phyloP scores from a whole-genome alignment of 2,888 invertebrate genomes.

The Meloe dianella region DNA sequence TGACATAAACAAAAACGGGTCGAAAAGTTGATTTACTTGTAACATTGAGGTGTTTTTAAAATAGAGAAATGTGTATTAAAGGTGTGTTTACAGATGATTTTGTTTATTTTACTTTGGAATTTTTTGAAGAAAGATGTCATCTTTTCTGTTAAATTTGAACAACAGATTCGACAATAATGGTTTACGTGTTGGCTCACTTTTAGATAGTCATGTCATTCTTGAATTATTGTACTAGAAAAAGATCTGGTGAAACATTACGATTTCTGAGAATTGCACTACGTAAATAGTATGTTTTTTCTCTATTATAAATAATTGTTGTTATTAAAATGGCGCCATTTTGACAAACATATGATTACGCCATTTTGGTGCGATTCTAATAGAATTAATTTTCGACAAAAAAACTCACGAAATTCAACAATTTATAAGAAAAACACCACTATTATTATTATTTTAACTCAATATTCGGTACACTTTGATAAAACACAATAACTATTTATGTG shows the following conservation, averaged over 20 bases:
- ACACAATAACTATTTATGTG: not conserved
- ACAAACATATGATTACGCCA: not conserved
- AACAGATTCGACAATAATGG: no score
- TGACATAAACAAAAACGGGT: no score
- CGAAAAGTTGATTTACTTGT: no score
- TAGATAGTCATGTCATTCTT: not conserved
- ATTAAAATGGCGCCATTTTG: not conserved
- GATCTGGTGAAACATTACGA: not conserved
- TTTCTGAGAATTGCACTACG: not conserved
- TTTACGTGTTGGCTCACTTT: no score
- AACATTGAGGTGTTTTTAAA: no score
- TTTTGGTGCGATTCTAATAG: no score
- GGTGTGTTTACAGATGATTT: no score
- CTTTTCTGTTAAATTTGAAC: no score
- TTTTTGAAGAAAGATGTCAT: no score
- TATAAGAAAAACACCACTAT: not conserved
- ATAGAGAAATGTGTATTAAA: no score
- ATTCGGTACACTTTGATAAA: not conserved
- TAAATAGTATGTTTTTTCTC: not conserved
- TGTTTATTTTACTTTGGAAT: no score
- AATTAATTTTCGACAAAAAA: not conserved
- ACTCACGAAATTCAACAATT: not conserved
- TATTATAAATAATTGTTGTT: not conserved
- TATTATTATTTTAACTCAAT: not conserved
- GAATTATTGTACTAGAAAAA: not conserved